Evolutionary conservation across 2,797 vertebrate species (phyloP).

Genomic region (Semotilus atromaculatus): DNA sequence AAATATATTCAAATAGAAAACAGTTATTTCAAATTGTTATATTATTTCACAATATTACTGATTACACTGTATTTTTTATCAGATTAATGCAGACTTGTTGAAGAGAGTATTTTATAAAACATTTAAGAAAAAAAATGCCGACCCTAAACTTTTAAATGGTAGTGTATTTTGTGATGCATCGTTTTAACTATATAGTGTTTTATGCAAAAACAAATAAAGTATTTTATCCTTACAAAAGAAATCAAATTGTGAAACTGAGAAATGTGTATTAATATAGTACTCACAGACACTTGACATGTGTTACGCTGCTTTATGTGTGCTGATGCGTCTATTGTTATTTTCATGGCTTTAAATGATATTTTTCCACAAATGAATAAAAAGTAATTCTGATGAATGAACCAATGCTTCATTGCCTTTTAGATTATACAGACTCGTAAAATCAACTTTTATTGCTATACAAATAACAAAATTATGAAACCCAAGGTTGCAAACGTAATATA

Average conservation of each 20-base stretch:
- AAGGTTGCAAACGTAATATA: neutral
- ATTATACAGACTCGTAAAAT: neutral
- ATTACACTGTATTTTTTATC: neutral
- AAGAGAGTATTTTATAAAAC: neutral
- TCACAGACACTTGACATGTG: neutral
- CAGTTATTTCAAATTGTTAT: neutral
- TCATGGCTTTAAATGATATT: slow-evolving; percentile 36
- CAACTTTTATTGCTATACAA: neutral
- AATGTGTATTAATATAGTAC: neutral
- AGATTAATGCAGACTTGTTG: neutral
- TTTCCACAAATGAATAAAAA: slow-evolving; percentile 25
- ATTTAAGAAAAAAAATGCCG: neutral
- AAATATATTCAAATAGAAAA: neutral
- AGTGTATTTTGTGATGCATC: slow-evolving; percentile 12
- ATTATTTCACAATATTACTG: neutral
- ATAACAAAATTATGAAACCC: neutral
- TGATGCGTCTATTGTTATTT: slow-evolving; percentile 7
- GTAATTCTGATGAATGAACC: neutral
- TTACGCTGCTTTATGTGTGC: neutral
- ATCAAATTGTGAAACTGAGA: neutral
- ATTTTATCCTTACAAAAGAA: slow-evolving; percentile 12
- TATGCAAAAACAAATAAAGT: neutral
- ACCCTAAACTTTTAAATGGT: neutral
- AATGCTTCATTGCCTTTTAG: neutral
- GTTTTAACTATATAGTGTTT: slow-evolving; percentile 7